Evolutionary conservation across 2,888 invertebrate species (phyloP).

Genomic region (Fissipunctia ypsillon): DNA sequence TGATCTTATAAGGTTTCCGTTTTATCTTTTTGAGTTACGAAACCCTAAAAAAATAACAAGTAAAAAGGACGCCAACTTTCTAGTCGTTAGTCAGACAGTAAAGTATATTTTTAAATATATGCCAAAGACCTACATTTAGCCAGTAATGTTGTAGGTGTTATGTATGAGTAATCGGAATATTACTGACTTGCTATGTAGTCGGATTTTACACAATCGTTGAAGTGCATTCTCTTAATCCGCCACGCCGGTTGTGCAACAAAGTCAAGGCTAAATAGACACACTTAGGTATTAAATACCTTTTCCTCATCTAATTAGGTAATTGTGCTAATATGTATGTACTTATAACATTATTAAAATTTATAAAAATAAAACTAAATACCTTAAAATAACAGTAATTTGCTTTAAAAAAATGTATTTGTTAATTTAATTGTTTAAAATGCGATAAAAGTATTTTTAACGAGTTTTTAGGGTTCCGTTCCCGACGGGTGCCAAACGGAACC

Average conservation of each 20-base stretch:
- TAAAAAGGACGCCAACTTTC: slow-evolving; percentile 55
- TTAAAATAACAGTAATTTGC: slow-evolving; percentile 25
- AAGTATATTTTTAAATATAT: slow-evolving; percentile 41
- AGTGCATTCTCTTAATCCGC: slow-evolving; percentile 53
- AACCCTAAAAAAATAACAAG: slow-evolving; percentile 13
- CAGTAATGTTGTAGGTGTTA: slow-evolving; percentile 4
- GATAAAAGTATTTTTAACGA: slow-evolving; percentile 16
- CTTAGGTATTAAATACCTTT: slow-evolving; percentile 20
- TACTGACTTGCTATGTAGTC: slow-evolving; percentile 1
- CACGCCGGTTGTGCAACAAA: slow-evolving; percentile 59
- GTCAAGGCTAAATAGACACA: slow-evolving; percentile 51
- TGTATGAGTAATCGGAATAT: slow-evolving; percentile 23
- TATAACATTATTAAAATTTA: no score
- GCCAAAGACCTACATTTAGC: slow-evolving; percentile 30
- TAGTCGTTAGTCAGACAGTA: slow-evolving; percentile 37
- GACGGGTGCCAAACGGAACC: no score
- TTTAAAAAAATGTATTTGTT: slow-evolving; percentile 13
- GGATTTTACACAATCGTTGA: slow-evolving; percentile 51
- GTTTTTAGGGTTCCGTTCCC: no score
- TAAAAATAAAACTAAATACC: no score
- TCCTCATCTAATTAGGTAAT: slow-evolving; percentile 26
- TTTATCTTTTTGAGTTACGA: no score
- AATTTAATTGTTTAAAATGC: slow-evolving; percentile 23
- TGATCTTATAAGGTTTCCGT: no score
- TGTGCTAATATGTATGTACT: slow-evolving; percentile 20